Evolutionary conservation across 2,888 invertebrate genomes (phyloP).

Genomic region (Ormyrus rosae): DNA sequence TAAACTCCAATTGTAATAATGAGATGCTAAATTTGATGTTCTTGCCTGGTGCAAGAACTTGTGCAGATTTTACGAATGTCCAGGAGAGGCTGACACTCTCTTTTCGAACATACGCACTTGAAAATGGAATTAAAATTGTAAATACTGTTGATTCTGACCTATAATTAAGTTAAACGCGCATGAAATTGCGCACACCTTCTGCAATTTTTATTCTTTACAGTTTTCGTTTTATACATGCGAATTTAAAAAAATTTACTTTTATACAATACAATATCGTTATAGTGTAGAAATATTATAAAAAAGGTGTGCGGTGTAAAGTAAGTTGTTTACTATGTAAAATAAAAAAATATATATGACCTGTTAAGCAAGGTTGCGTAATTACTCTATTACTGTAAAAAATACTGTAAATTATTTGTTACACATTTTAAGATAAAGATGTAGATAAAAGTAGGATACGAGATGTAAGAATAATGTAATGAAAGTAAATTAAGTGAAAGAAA

Average conservation of each 20-base stretch:
- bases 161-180: constrained; percentile 29
- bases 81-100: neutral
- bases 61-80: no score
- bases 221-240: constrained; percentile 31
- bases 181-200: constrained; percentile 26
- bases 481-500: constrained; percentile 18
- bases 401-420: constrained; percentile 47
- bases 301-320: constrained; percentile 31
- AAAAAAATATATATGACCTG: constrained; percentile 38
- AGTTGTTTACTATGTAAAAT: constrained; percentile 49
- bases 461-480: constrained; percentile 4
- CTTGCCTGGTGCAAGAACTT: no score
- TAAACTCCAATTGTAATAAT: no score
- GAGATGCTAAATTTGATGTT: no score
- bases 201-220: constrained; percentile 22
- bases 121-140: constrained; percentile 57
- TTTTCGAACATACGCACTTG: constrained; percentile 43
- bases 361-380: constrained; percentile 35
- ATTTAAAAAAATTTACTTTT: constrained; percentile 32
- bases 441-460: neutral
- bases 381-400: constrained; percentile 32
- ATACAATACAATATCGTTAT: constrained; percentile 2
- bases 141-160: constrained; percentile 59
- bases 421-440: constrained; percentile 13
- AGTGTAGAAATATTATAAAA: constrained; percentile 24